Conservation (phyloP, 2,888 invertebrate species). For the Byasa hedistus region DNA sequence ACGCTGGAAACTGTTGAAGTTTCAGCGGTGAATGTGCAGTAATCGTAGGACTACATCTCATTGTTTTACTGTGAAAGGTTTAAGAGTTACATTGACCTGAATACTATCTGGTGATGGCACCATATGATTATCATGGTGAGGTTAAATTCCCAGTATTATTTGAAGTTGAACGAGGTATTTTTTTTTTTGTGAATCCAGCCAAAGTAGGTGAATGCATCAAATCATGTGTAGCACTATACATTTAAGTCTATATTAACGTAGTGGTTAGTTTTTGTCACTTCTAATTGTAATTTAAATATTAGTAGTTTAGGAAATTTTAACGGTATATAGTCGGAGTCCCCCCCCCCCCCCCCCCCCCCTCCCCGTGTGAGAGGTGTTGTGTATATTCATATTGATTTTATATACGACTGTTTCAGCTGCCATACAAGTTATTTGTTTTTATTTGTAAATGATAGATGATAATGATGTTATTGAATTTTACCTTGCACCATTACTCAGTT, state of each 20-base stretch:
- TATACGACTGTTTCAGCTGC: constrained; percentile 72
- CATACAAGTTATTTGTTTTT: constrained; percentile 61
- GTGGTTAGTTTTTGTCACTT: constrained; percentile 76
- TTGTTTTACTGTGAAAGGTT: background rate
- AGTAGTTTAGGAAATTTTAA: constrained; percentile 71
- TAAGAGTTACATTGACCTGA: background rate
- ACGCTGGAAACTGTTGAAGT: background rate
- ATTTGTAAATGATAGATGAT: constrained; percentile 46
- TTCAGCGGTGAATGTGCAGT: background rate
- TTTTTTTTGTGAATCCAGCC: constrained; percentile 68
- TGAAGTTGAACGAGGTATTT: constrained; percentile 51
- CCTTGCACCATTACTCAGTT: constrained; percentile 36
- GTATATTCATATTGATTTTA: constrained; percentile 46
- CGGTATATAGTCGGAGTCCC: constrained; percentile 64
- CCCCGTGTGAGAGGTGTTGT: constrained; percentile 60
- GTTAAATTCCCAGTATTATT: constrained; percentile 67
- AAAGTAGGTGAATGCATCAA: constrained; percentile 70
- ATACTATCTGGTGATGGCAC: background rate
- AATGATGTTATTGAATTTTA: constrained; percentile 44
- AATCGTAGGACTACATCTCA: background rate
- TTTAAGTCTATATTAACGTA: constrained; percentile 74
- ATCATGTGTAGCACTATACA: constrained; percentile 71
- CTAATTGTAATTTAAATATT: constrained; percentile 76
- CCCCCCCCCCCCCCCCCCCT: too few relatives aligned
- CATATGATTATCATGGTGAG: constrained; percentile 40